Base-by-base conservation (phyloP, 2,797 vertebrate genomes). In the Brachyrhaphis roseni region DNA sequence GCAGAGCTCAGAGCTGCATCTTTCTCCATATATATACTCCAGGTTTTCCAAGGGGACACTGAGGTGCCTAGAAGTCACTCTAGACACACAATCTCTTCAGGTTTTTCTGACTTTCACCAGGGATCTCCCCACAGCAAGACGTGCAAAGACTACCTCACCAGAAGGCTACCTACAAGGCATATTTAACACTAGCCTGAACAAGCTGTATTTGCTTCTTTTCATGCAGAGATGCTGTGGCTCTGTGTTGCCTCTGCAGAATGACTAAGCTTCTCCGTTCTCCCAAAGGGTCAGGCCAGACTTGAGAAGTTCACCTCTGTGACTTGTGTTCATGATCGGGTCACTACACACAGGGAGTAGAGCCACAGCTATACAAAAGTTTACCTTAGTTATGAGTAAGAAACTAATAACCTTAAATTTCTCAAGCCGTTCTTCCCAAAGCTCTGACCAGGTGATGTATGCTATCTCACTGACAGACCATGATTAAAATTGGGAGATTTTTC, bases 41-140 rank as follows among this genome's bases (percentile, higher is more conserved):
- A 68, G 23, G 5, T 26, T 51, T 77, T 43, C 3, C 8, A n/a
- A 51, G 46, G 31, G 13, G 13, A 76, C 28, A n/a, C 75, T 4
- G 45, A 57, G 18, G 20, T 43, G 26, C 39, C 16, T 11, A 28
- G 5, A 57, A 57, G 41, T 70, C 47, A 71, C 18, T 20, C 49
- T 1, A 55, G 51, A 34, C 11, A 34, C 26, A 72, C 13, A 10
- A 78, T 31, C 62, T 26, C 18, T 31, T 31, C 12, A 36, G 45
- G 16, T 46, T 78, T 70, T 72, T 26, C 39, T 31, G 34, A 12
- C 43, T 77, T n/a, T 78, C n/a, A 78, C 39, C 49, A 46, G 31
- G 53, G 20, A 23, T 78, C 18, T 78, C 39, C 47, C 45, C 3
- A 43, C 28, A 70, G 26, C 47, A 43, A 34, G n/a, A 55, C n/a